Evolutionary conservation across 2,797 vertebrate species (phyloP), one percentile per base, ranked within the genome.

Genomic region (Poeciliopsis gracilis): DNA sequence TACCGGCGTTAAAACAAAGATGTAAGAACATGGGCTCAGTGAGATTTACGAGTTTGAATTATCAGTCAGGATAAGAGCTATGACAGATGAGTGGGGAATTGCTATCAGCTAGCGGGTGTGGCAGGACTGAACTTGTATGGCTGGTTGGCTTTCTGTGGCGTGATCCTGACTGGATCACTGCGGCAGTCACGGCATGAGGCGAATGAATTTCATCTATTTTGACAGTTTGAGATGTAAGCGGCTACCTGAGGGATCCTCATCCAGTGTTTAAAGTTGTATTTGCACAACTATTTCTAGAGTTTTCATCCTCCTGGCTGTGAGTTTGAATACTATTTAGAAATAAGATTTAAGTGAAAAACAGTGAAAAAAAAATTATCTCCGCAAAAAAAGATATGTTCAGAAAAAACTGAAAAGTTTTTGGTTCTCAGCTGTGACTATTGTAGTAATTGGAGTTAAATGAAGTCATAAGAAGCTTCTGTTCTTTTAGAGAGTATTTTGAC

Each of bases 91-190:
- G 87, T 73, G 91, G 89, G 81, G 38, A 47, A 16, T 70, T 28
- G 45, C 49, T 69, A 43, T 80, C 61, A 76, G 55, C 38, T 71
- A 51, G 67, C 78, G 78, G 89, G 91, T 75, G 90, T 89, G 85
- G 72, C 80, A 57, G 72, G 61, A 49, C 61, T 20, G 16, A 75
- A 77, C 84, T 70, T 4, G 49, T 79, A 81, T 86, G 87, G 83
- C 84, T 90, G 90, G 85, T 83, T 90, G 82, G 71, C 36, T 78
- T 45, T 78, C 79, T 73, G 30, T 93, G 90, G 85, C 55, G 88
- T 84, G 87, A 93, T 86, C 82, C 70, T 82, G 79, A 76, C 76
- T 76, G 53, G 79, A 88, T 89, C 86, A 93, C 77, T 74, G 67
- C 28, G 10, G 72, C 49, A 46, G 70, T 77, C 25, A 67, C 11